phyloP scores from a whole-genome alignment of 2,797 vertebrate genomes.

The Lagocephalus sceleratus region DNA sequence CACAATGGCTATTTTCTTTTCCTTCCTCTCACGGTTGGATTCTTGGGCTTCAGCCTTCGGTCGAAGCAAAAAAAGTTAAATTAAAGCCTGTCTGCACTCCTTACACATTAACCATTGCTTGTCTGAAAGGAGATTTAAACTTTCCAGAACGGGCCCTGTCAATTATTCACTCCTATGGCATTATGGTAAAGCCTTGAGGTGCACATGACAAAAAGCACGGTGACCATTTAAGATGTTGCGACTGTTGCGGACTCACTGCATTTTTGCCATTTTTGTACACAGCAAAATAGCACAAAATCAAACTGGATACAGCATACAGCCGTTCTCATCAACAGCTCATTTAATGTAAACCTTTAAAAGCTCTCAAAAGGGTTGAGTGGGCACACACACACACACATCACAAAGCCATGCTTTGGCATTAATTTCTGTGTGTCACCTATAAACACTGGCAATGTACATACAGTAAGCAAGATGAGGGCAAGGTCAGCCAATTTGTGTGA shows the following conservation, averaged over 20 bases:
- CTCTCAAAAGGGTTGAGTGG: too few species aligned
- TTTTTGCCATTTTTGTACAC: background rate
- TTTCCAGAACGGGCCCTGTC: slow-evolving; percentile 61
- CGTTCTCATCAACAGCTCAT: too few species aligned
- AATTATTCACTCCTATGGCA: slow-evolving; percentile 56
- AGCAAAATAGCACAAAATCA: too few species aligned
- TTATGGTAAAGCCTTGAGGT: slow-evolving; percentile 30
- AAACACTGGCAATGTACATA: slow-evolving; percentile 30
- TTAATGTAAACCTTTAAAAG: too few species aligned
- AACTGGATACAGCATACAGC: too few species aligned
- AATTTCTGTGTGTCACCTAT: slow-evolving; percentile 38
- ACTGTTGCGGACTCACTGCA: too few species aligned
- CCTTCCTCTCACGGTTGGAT: background rate
- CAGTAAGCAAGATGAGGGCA: slow-evolving; percentile 20
- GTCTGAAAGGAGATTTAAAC: slow-evolving; percentile 48
- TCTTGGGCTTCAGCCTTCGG: background rate
- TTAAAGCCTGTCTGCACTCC: slow-evolving; percentile 15
- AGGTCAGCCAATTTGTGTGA: slow-evolving; percentile 26
- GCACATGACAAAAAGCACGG: slow-evolving; percentile 15
- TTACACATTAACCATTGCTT: slow-evolving; percentile 64
- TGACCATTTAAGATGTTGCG: too few species aligned
- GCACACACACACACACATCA: background rate
- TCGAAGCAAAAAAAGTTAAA: slow-evolving; percentile 15
- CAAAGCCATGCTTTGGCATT: slow-evolving; percentile 8
- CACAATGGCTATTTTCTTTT: background rate